A percentile compares a stretch with the other conserved stretches of the same genome.
Conservation (phyloP, 2,888 invertebrate species). For the Emmelina monodactyla region DNA sequence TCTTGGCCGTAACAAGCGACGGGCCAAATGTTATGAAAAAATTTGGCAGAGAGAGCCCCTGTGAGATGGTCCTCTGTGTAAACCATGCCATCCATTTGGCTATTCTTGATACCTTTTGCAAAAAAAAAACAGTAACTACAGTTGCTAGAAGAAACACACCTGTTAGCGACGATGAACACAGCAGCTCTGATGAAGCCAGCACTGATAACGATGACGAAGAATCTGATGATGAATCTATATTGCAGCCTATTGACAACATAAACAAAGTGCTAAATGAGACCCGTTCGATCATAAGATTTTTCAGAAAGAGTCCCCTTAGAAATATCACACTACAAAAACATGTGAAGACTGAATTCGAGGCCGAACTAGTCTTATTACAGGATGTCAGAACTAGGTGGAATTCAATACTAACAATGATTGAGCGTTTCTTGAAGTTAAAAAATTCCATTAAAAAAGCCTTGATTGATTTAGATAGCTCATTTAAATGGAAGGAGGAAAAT, state of each 20-base stretch:
- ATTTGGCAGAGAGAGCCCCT: conserved; percentile 14
- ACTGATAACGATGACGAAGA: conserved; percentile 8
- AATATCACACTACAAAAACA: no score
- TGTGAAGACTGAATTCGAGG: no score
- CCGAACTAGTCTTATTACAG: no score
- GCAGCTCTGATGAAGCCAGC: conserved; percentile 7
- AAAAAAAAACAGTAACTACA: conserved; percentile 7
- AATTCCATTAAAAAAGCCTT: no score
- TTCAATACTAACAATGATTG: no score
- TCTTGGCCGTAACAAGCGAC: conserved; percentile 13
- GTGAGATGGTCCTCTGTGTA: conserved; percentile 15
- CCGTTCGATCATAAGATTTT: conserved; percentile 8
- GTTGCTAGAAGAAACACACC: conserved; percentile 4
- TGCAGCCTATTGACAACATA: conserved; percentile 3
- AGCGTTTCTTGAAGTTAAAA: no score
- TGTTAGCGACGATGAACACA: conserved; percentile 7
- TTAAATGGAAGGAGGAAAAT: no score
- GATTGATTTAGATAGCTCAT: no score
- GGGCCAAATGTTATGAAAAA: conserved; percentile 15
- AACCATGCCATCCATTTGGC: conserved; percentile 14
- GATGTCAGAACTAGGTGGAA: no score
- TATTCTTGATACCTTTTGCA: conserved; percentile 10
- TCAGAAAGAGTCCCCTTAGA: conserved; percentile 7
- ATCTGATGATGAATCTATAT: conserved; percentile 6
- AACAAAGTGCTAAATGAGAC: conserved; percentile 9